Evolutionary conservation across 2,888 invertebrate species (phyloP).

Genomic region (Poecilus cupreus): DNA sequence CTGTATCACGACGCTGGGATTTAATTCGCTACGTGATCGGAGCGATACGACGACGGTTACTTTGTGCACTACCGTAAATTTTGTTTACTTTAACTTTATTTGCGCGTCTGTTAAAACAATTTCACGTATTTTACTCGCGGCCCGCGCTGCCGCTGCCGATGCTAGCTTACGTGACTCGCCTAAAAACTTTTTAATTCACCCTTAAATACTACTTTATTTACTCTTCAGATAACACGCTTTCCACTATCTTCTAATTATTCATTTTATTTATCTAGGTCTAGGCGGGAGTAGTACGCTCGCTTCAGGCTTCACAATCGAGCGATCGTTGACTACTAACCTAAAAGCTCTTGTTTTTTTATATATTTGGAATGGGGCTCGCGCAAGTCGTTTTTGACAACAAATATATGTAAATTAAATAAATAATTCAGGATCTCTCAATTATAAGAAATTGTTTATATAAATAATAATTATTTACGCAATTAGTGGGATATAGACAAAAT

Average conservation of each 20-base stretch:
- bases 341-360: too few species aligned
- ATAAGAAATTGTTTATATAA: too few species aligned
- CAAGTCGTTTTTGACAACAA: too few species aligned
- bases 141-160: background rate
- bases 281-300: too few species aligned
- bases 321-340: too few species aligned
- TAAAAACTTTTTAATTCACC: constrained; percentile 25
- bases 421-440: too few species aligned
- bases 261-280: constrained; percentile 7
- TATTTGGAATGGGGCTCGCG: too few species aligned
- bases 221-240: background rate
- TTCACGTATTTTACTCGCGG: constrained; percentile 32
- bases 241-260: background rate
- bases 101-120: constrained; percentile 41
- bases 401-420: too few species aligned
- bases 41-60: constrained; percentile 45
- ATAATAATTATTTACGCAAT: too few species aligned
- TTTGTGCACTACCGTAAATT: constrained; percentile 50
- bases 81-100: constrained; percentile 52
- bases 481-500: too few species aligned
- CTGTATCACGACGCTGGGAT: constrained; percentile 53
- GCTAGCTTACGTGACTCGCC: constrained; percentile 28
- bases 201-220: constrained; percentile 31
- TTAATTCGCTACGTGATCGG: constrained; percentile 57
- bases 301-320: too few species aligned